These are phyloP conservation scores for Drosophila paranaensis DNA, from an alignment of 2,888 invertebrate genomes.

Conservation along the genomic window DNA sequence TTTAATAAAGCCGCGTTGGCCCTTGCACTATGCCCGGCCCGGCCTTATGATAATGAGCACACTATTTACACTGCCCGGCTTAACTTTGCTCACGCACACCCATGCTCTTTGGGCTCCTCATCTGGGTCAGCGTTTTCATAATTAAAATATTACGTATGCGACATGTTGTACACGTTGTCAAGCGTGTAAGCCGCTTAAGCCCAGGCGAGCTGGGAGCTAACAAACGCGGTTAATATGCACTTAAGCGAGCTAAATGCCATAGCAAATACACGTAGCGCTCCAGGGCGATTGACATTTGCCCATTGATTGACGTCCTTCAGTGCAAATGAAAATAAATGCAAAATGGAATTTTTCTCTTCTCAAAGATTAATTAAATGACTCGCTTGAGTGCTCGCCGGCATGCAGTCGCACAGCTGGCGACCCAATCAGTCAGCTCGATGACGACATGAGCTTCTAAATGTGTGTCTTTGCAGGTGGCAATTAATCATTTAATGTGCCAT, in stretches of 20 bases:
- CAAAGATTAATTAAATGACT: conserved; percentile 9
- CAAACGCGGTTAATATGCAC: conserved; percentile 44
- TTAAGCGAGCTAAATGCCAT: conserved; percentile 46
- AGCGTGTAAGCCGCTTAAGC: conserved; percentile 66
- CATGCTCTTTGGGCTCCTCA: not conserved
- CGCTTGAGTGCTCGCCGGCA: not conserved
- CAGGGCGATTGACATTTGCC: conserved; percentile 27
- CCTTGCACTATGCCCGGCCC: conserved; percentile 24
- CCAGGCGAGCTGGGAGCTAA: conserved; percentile 28
- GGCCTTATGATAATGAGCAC: conserved; percentile 29
- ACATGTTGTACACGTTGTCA: conserved; percentile 57
- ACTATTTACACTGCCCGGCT: conserved; percentile 26
- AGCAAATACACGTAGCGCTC: conserved; percentile 16
- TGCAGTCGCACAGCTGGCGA: not conserved
- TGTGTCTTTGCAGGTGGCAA: conserved; percentile 48
- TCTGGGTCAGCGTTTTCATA: conserved; percentile 44
- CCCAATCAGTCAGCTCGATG: conserved; percentile 58
- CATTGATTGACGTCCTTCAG: conserved; percentile 36
- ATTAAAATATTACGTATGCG: conserved; percentile 68
- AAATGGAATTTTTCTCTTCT: not conserved
- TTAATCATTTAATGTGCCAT: conserved; percentile 67
- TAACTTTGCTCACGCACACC: not conserved
- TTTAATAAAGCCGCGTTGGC: conserved; percentile 42
- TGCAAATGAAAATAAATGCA: conserved; percentile 2
- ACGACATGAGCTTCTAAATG: conserved; percentile 59